Percentiles rank a stretch among this genome's conserved stretches.
Conservation (phyloP, 1,140 invertebrate species). For the Lepidurus arcticus region DNA sequence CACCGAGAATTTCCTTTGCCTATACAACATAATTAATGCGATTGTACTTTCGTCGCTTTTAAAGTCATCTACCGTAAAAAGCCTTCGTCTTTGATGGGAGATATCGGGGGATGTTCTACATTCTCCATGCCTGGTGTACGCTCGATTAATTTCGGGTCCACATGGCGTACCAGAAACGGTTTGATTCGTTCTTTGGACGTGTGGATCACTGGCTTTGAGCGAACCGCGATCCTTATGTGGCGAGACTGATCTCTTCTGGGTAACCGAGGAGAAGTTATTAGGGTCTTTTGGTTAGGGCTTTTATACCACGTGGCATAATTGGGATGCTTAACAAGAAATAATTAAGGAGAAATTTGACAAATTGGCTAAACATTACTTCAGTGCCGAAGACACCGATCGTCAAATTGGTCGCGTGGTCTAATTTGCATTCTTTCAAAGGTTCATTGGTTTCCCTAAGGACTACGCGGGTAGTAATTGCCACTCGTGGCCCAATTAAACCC, state of each 20-base stretch:
- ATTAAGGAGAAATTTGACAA: background rate
- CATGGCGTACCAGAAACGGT: background rate
- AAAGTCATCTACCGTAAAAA: background rate
- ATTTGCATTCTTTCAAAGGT: background rate
- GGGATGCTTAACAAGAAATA: background rate
- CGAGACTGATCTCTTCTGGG: background rate
- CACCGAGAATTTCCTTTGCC: background rate
- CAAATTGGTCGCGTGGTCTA: conserved; percentile 12
- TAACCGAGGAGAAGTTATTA: background rate
- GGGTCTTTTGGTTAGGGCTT: background rate
- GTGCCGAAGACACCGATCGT: background rate
- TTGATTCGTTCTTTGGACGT: background rate
- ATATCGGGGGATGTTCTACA: background rate
- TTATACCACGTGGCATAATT: background rate
- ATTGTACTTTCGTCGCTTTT: background rate
- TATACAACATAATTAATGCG: background rate
- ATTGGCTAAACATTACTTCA: background rate
- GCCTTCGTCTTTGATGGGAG: background rate
- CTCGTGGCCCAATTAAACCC: background rate
- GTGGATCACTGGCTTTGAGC: background rate
- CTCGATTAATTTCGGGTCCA: background rate
- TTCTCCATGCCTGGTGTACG: background rate
- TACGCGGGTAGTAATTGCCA: background rate
- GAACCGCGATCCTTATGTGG: background rate
- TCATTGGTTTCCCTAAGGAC: background rate